Percentiles rank a stretch among this genome's conserved stretches.
Evolutionary conservation across 2,113 vertebrate genomes (phyloP).

Genomic region (Ia io): DNA sequence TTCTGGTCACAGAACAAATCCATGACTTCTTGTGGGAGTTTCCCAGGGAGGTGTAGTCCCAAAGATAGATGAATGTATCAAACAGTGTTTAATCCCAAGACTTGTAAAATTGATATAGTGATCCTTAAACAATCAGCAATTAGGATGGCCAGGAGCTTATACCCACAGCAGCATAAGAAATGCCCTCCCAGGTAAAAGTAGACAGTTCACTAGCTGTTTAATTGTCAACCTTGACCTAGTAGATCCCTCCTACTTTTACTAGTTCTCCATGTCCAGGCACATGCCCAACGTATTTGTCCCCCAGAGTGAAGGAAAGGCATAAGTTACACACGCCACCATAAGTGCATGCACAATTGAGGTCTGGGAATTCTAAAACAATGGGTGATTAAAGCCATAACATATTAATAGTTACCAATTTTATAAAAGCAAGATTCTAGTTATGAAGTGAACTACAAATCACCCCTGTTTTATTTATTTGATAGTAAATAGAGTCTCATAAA

Average conservation of each 20-base stretch:
- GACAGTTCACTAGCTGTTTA: background rate
- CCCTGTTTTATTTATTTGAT: slow-evolving; percentile 4
- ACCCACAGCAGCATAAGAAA: background rate
- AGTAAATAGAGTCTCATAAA: background rate
- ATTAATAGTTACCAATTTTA: background rate
- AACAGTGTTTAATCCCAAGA: background rate
- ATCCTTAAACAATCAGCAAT: background rate
- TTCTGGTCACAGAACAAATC: background rate
- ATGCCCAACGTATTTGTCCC: fast-evolving
- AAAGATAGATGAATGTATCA: background rate
- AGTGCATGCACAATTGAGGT: fast-evolving
- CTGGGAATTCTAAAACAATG: background rate
- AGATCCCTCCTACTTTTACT: background rate
- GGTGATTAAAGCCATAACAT: background rate
- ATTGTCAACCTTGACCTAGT: background rate
- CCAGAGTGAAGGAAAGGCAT: background rate
- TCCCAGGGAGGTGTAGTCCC: background rate
- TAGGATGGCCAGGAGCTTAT: background rate
- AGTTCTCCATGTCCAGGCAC: background rate
- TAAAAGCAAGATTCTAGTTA: background rate
- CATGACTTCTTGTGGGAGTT: background rate
- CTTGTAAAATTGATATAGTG: background rate
- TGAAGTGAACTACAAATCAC: background rate
- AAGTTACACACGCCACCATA: too few relatives aligned
- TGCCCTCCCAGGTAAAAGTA: background rate